Percentiles rank a stretch among this genome's conserved stretches.
Conservation (phyloP, 2,888 invertebrate species). For the Odontomyia ornata region DNA sequence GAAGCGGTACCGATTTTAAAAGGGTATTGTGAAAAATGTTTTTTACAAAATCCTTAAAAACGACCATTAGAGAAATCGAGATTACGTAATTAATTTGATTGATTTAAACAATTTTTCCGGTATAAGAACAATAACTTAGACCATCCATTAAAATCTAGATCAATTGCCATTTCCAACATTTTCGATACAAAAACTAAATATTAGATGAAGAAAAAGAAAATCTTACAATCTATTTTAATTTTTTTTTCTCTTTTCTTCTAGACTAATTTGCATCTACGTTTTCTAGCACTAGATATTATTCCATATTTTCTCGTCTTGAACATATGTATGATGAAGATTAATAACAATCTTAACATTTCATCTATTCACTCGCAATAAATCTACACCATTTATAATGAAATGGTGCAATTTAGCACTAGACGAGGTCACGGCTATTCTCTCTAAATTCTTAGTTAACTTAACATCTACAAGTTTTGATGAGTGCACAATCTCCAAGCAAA, state of each 20-base stretch:
- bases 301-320: neutral
- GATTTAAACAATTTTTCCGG: too few relatives aligned
- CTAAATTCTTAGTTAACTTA: neutral
- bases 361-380: neutral
- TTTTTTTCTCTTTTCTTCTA: neutral
- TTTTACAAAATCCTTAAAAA: too few relatives aligned
- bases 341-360: conserved; percentile 27
- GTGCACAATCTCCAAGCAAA: neutral
- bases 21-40: too few relatives aligned
- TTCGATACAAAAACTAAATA: too few relatives aligned
- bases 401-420: conserved; percentile 30
- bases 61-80: too few relatives aligned
- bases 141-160: too few relatives aligned
- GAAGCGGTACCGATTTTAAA: too few relatives aligned
- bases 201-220: neutral
- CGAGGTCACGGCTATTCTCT: conserved; percentile 41
- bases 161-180: too few relatives aligned
- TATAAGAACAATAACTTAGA: too few relatives aligned
- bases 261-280: conserved; percentile 8
- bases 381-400: conserved; percentile 16
- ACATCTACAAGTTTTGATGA: neutral
- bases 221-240: neutral
- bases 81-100: too few relatives aligned
- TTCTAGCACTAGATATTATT: neutral
- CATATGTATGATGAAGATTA: conserved; percentile 26